These are phyloP conservation scores for Dasyurus viverrinus DNA, from an alignment of 2,113 vertebrate genomes.

Conservation along the genomic window DNA sequence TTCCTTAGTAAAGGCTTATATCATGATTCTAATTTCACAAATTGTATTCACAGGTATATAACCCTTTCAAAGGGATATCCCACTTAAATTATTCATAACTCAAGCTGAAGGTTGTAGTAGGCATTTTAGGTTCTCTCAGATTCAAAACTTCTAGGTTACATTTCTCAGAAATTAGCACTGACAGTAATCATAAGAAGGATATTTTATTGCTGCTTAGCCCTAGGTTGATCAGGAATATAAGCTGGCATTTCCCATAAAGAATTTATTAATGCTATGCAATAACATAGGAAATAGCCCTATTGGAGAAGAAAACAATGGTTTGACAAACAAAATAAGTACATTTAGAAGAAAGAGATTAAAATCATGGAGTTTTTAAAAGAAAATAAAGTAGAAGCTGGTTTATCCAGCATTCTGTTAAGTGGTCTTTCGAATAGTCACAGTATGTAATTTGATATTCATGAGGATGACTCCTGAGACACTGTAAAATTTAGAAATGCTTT, in stretches of 20 bases:
- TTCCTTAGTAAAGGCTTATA: conserved; percentile 35
- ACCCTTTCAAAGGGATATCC: neutral
- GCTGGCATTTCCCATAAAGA: neutral
- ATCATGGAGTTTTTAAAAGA: neutral
- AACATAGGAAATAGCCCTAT: neutral
- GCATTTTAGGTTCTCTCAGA: neutral
- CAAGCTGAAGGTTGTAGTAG: neutral
- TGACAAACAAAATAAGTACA: neutral
- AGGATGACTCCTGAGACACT: neutral
- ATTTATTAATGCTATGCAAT: neutral
- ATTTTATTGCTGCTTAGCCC: neutral
- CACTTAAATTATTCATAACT: neutral
- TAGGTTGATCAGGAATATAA: neutral
- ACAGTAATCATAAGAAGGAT: neutral
- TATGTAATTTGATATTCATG: neutral
- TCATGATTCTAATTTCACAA: conserved; percentile 55
- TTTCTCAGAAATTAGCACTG: neutral
- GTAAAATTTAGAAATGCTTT: neutral
- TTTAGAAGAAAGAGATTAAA: neutral
- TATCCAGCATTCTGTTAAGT: neutral
- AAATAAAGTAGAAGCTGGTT: neutral
- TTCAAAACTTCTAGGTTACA: neutral
- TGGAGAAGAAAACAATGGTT: neutral
- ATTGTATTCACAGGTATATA: conserved; percentile 55
- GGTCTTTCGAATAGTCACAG: neutral